Base-by-base conservation (phyloP, 1,140 invertebrate genomes). In the Drosophila willistoni region DNA sequence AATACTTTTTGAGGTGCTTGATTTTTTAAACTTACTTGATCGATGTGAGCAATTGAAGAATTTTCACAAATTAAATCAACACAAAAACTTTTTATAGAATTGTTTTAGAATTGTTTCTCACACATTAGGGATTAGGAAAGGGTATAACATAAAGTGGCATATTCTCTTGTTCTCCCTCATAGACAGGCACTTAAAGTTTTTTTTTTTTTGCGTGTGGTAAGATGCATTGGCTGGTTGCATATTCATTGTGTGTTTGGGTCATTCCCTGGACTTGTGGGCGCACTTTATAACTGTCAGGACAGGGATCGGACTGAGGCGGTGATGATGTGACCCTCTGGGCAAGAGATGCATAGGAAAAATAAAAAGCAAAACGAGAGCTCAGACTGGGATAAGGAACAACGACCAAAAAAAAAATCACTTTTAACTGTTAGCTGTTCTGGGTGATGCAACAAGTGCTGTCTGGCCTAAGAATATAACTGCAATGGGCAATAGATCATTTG, bases 401-500 rank as follows among this genome's bases (percentile, higher is more conserved):
- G 3, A 42, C 22, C 22, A 64, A 56, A 55, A 61, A 68, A 64
- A 72, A 72, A 83, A 83, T 83, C 72, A 79, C 73, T 85, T 85
- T 80, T 85, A 66, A 80, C 82, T 86, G 82, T 78, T 85, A 77
- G 68, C 55, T 81, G 78, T 63, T 29, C 29, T 29, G 39, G 77
- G 44, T 75, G 82, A 75, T 86, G 83, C 79, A 86, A 86, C 83
- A 86, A 86, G 83, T 86, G 83, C 67, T 68, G 66, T 10, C 63
- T 39, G 36, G 47, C 42, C 68, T 63, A 36, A n/a, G 29, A n/a
- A 54, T 57, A 57, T 75, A 75, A 75, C 73, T 75, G 73, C 73
- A 75, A 75, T 75, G 73, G 84, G 75, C 83, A 87, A 86, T 86
- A 87, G 83, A 86, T 86, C 83, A 86, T 89, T 87, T 77, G 72